phyloP scores from a whole-genome alignment of 1,140 invertebrate genomes.

The Halotydeus destructor region DNA sequence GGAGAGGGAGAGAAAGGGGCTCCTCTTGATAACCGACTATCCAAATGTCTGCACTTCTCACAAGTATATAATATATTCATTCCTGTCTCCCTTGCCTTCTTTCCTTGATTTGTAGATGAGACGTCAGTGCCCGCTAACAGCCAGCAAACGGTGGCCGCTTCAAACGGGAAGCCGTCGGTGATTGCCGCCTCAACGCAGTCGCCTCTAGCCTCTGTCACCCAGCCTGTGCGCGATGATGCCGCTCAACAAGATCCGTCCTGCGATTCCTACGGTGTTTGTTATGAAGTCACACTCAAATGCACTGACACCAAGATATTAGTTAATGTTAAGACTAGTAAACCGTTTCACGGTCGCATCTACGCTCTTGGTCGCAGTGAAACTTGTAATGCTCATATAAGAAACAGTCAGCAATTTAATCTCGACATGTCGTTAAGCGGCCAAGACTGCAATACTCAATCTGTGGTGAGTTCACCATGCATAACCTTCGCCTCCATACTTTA shows the following conservation, averaged over 20 bases:
- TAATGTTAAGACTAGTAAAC: conserved; percentile 71
- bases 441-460: conserved; percentile 58
- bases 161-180: conserved; percentile 9
- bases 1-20: no score
- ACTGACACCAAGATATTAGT: conserved; percentile 82
- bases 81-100: background rate
- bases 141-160: background rate
- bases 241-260: conserved; percentile 28
- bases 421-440: conserved; percentile 79
- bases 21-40: no score
- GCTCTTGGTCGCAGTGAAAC: conserved; percentile 76
- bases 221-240: conserved; percentile 7
- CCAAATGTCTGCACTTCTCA: no score
- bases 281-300: conserved; percentile 79
- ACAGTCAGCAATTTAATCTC: conserved; percentile 70
- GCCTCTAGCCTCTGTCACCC: conserved; percentile 9
- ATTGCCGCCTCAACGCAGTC: conserved; percentile 9
- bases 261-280: conserved; percentile 80
- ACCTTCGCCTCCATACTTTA: background rate
- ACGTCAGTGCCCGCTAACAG: background rate
- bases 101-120: background rate
- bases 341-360: conserved; percentile 83
- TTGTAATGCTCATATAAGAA: conserved; percentile 78
- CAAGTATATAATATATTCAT: conserved; percentile 1
- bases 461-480: conserved; percentile 21